These are phyloP conservation scores for Eueides isabella DNA, from an alignment of 1,140 invertebrate genomes.

Conservation along the genomic window DNA sequence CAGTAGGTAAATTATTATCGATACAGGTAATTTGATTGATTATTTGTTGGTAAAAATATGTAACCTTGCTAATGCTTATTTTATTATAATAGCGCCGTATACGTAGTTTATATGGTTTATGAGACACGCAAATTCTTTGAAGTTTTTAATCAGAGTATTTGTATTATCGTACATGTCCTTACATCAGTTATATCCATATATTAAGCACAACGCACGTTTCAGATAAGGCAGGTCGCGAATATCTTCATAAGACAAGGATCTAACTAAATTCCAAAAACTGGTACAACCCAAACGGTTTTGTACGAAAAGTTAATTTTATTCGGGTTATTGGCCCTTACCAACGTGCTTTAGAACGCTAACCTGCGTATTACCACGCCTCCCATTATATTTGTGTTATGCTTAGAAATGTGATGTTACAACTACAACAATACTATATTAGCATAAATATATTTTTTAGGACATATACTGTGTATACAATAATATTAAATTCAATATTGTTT, in stretches of 20 bases:
- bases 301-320: neutral
- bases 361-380: neutral
- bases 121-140: neutral
- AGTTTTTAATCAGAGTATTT: neutral
- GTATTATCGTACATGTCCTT: neutral
- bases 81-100: neutral
- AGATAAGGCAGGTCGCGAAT: neutral
- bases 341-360: neutral
- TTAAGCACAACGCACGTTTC: neutral
- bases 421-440: neutral
- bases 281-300: neutral
- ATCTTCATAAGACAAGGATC: constrained; percentile 7
- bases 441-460: neutral
- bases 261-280: neutral
- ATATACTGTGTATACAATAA: neutral
- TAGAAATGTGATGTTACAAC: neutral
- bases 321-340: constrained; percentile 10
- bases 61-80: neutral
- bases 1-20: neutral
- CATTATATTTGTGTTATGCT: neutral
- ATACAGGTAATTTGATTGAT: neutral
- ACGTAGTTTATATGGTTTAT: neutral
- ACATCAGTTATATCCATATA: neutral
- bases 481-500: too few relatives aligned
- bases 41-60: neutral